These are phyloP conservation scores for Laodelphax striatellus DNA, from an alignment of 1,140 invertebrate genomes.

Conservation along the genomic window DNA sequence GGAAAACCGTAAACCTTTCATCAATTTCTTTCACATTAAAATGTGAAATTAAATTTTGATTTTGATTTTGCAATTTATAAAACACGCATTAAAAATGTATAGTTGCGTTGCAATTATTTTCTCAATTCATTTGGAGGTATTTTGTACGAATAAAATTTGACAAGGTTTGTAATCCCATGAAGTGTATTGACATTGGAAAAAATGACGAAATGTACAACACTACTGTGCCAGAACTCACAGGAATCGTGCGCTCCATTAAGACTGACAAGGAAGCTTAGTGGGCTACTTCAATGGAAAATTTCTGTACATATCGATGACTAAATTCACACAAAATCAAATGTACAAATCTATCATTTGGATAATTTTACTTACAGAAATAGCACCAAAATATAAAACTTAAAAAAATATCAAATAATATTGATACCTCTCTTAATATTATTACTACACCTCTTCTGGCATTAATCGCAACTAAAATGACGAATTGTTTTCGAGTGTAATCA, in stretches of 20 bases:
- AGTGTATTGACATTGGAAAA: too few relatives aligned
- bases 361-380: neutral
- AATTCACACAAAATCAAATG: neutral
- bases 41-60: too few relatives aligned
- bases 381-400: neutral
- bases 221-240: too few relatives aligned
- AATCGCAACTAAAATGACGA: slow-evolving; percentile 10
- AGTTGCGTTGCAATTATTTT: too few relatives aligned
- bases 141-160: too few relatives aligned
- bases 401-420: neutral
- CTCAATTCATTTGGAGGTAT: too few relatives aligned
- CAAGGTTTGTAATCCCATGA: too few relatives aligned
- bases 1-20: too few relatives aligned
- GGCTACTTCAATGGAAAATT: neutral
- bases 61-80: too few relatives aligned
- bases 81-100: too few relatives aligned
- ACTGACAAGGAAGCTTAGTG: neutral
- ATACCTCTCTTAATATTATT: neutral
- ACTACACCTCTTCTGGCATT: slow-evolving; percentile 11
- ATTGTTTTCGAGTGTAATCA: neutral
- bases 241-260: neutral
- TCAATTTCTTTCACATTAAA: too few relatives aligned
- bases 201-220: too few relatives aligned
- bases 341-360: neutral
- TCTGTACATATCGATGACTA: neutral